phyloP scores from a whole-genome alignment of 2,797 vertebrate species.

The Phoebastria nigripes region DNA sequence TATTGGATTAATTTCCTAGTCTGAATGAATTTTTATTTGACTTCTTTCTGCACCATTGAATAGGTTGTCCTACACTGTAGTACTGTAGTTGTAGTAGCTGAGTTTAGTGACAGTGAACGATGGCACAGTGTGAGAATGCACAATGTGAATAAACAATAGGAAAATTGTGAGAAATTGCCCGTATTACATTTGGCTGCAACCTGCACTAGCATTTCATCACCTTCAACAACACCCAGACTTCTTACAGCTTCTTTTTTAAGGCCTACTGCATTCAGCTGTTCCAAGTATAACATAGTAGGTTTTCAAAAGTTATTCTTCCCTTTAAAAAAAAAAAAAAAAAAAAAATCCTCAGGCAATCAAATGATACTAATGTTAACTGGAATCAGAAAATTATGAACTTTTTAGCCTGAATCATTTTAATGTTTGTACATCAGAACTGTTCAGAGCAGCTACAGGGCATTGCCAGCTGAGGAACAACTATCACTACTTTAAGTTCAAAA shows the following conservation, averaged over 20 bases:
- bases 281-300: not conserved
- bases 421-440: not conserved
- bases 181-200: not conserved
- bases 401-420: not conserved
- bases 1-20: not conserved
- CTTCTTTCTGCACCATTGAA: not conserved
- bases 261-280: not conserved
- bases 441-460: not conserved
- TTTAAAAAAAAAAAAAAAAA: not conserved
- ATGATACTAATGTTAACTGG: not conserved
- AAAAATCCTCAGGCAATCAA: not conserved
- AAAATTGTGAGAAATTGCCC: not conserved
- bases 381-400: not conserved
- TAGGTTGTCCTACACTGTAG: not conserved
- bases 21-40: not conserved
- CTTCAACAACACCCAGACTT: not conserved
- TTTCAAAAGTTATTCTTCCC: not conserved
- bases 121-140: not conserved
- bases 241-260: not conserved
- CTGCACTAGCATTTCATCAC: not conserved
- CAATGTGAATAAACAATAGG: not conserved
- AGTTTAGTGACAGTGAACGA: not conserved
- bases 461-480: not conserved
- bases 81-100: not conserved
- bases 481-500: not conserved